phyloP scores from a whole-genome alignment of 2,888 invertebrate species.

The Podabrus alpinus region DNA sequence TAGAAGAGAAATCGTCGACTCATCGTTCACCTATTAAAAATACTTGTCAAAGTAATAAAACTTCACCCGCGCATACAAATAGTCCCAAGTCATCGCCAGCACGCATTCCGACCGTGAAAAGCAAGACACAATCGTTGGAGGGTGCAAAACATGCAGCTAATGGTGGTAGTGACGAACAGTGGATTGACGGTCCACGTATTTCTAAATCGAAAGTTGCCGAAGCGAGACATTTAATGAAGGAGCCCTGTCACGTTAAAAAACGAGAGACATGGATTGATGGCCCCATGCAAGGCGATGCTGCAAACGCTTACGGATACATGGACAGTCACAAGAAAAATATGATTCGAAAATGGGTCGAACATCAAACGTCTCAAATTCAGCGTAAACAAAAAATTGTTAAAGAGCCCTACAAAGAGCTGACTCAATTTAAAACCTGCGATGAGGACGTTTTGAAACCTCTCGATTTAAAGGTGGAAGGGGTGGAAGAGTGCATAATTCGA shows the following conservation, averaged over 20 bases:
- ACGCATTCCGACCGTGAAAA: constrained; percentile 59
- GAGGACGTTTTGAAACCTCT: constrained; percentile 56
- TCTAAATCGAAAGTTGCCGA: constrained; percentile 82
- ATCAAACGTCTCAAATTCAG: constrained; percentile 83
- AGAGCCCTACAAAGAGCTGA: constrained; percentile 62
- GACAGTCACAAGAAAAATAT: constrained; percentile 90
- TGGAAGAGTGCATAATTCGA: constrained; percentile 65
- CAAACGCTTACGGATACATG: constrained; percentile 83
- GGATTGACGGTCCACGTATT: constrained; percentile 95
- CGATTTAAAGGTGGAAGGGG: constrained; percentile 61
- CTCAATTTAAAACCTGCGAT: constrained; percentile 66
- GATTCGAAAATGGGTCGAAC: constrained; percentile 93
- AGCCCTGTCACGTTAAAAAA: constrained; percentile 75
- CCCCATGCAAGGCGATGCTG: constrained; percentile 72
- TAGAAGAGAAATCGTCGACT: constrained; percentile 65
- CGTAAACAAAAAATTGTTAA: constrained; percentile 62
- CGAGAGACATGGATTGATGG: constrained; percentile 96
- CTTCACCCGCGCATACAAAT: constrained; percentile 58
- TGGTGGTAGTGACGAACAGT: constrained; percentile 82
- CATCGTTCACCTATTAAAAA: constrained; percentile 60
- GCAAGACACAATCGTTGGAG: constrained; percentile 60
- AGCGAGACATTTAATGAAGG: constrained; percentile 78
- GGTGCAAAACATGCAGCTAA: constrained; percentile 56
- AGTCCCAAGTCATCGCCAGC: constrained; percentile 63
- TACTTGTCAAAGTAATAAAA: constrained; percentile 57